These are phyloP conservation scores for Armadillidium nasatum DNA, from an alignment of 1,140 invertebrate species.

Conservation along the genomic window DNA sequence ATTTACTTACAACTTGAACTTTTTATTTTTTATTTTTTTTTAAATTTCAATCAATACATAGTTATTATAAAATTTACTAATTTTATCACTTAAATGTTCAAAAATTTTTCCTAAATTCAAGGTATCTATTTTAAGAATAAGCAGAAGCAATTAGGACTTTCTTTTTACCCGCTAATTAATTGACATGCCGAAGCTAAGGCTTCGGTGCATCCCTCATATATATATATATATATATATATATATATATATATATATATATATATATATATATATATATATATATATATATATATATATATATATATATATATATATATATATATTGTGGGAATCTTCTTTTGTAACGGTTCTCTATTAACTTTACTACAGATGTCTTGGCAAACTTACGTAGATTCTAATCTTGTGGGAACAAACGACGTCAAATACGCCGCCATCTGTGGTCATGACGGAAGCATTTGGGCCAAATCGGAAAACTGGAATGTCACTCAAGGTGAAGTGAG, in stretches of 20 bases:
- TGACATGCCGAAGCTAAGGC: too few species aligned
- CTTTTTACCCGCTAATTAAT: too few species aligned
- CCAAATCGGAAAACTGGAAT: slow-evolving; percentile 85
- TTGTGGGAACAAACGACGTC: slow-evolving; percentile 85
- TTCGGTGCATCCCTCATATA: too few species aligned
- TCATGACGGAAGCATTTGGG: slow-evolving; percentile 91
- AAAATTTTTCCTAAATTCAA: too few species aligned
- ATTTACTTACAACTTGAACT: too few species aligned
- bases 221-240: slow-evolving; percentile 13
- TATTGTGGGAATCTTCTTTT: neutral
- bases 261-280: slow-evolving; percentile 20
- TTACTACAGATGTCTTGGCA: slow-evolving; percentile 83
- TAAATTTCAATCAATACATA: too few species aligned
- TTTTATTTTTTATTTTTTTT: too few species aligned
- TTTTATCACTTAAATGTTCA: too few species aligned
- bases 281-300: slow-evolving; percentile 24
- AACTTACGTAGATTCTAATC: slow-evolving; percentile 95
- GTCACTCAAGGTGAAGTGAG: slow-evolving; percentile 55
- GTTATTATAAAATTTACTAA: too few species aligned
- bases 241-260: slow-evolving; percentile 6
- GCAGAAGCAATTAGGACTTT: too few species aligned
- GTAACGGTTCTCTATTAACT: neutral
- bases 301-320: slow-evolving; percentile 16
- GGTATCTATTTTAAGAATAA: too few species aligned
- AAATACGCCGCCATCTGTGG: slow-evolving; percentile 89